These are phyloP conservation scores for Saxicola maurus DNA, from an alignment of 2,797 vertebrate species.

Conservation along the genomic window DNA sequence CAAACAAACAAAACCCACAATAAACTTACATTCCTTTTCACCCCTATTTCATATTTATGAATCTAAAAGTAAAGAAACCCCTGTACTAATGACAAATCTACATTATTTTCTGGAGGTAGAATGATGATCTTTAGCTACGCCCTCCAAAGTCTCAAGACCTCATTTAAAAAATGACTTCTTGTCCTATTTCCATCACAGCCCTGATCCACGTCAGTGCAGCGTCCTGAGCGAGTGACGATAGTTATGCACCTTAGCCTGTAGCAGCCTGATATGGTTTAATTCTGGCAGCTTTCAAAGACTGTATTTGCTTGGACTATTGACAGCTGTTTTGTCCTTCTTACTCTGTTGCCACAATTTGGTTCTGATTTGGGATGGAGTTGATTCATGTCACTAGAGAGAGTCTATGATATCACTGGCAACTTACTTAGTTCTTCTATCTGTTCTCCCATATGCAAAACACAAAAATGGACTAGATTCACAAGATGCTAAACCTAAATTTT, in stretches of 20 bases:
- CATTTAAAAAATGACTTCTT: background rate
- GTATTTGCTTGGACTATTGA: background rate
- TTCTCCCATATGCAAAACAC: background rate
- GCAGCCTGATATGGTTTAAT: background rate
- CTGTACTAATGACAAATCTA: background rate
- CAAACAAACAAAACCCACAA: background rate
- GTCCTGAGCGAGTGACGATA: rapidly evolving
- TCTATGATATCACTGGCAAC: background rate
- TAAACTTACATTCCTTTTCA: background rate
- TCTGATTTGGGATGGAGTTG: background rate
- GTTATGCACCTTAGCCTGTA: background rate
- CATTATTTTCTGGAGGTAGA: background rate
- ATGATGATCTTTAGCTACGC: background rate
- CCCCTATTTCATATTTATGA: background rate
- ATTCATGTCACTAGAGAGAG: background rate
- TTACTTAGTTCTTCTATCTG: background rate
- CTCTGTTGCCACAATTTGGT: background rate
- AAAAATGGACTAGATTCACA: background rate
- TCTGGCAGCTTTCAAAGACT: conserved; percentile 6
- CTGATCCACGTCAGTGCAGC: rapidly evolving
- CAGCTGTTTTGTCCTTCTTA: background rate
- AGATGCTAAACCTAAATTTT: background rate
- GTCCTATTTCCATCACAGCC: background rate
- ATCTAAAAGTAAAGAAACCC: background rate
- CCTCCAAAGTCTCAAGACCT: background rate